Evolutionary conservation across 1,140 invertebrate species (phyloP), one percentile per base, ranked within the genome.

Genomic region (Aleiodes sp.): DNA sequence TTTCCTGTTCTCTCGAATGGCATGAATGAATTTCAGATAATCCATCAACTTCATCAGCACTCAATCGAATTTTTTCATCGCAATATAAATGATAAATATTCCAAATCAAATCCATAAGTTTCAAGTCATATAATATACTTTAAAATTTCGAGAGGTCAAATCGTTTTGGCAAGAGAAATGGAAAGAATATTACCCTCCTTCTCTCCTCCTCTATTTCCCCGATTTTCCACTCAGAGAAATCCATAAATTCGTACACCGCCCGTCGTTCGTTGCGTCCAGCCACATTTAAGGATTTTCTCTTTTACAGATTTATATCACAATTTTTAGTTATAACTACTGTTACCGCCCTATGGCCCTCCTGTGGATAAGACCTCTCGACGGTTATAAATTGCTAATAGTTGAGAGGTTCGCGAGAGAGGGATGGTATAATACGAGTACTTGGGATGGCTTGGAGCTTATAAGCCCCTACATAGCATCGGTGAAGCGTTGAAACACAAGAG

Each of bases 261-360:
- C 56, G 57, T 68, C 65, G 56, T 59, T 59, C 46, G 21, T 60
- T 61, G 57, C n/a, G n/a, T 68, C 57, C 63, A 65, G 21, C 62
- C 62, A 31, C 52, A 29, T 65, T 65, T 43, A 65, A 70, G 63
- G 69, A 65, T 65, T 70, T 65, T 70, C 26, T 39, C 24, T 57
- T 41, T n/a, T n/a, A n/a, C 16, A 65, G 62, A 70, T 70, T 70
- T 70, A 70, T 70, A 65, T 56, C 56, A 37, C 69, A 60, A 65
- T 70, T 65, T 65, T 65, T 65, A 70, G 43, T 65, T 70, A 69
- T 64, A 69, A 65, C 69, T 59, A 60, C 46, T 10, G 24, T 43
- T 24, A 8, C 46, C 46, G 3, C 21, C 39, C 14, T 19, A 1
- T 24, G 24, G 57, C 57, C 57, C 67, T 46, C 67, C 60, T 56